Evolutionary conservation across 2,797 vertebrate species (phyloP).

Genomic region (Sarcophilus harrisii): DNA sequence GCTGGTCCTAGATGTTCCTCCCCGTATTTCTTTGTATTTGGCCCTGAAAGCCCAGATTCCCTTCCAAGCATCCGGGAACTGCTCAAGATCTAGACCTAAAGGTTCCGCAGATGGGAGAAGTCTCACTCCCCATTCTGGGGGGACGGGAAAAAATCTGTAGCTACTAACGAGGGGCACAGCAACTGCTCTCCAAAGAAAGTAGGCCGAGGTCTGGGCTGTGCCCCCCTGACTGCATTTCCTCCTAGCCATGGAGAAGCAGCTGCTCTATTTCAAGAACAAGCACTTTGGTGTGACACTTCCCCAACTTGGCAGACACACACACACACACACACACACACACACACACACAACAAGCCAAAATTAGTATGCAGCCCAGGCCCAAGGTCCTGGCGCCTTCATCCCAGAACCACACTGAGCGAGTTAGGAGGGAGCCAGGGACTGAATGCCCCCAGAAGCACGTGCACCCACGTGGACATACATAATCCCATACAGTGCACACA

Average conservation of each 20-base stretch:
- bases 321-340: background rate
- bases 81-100: constrained; percentile 40
- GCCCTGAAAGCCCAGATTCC: background rate
- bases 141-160: constrained; percentile 9
- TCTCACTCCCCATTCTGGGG: constrained; percentile 34
- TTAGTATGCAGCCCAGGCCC: constrained; percentile 65
- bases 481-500: constrained; percentile 48
- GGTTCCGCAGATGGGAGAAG: background rate
- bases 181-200: constrained; percentile 19
- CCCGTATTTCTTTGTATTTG: background rate
- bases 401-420: constrained; percentile 55
- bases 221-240: background rate
- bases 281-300: background rate
- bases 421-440: constrained; percentile 57
- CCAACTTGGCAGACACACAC: background rate
- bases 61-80: constrained; percentile 34
- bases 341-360: constrained; percentile 34
- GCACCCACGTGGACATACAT: constrained; percentile 56
- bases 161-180: background rate
- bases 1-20: constrained; percentile 1
- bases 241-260: constrained; percentile 23
- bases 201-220: constrained; percentile 44
- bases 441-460: background rate
- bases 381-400: constrained; percentile 65
- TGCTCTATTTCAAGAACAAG: constrained; percentile 49